Evolutionary conservation across 2,797 vertebrate species (phyloP), one percentile per base, ranked within the genome.

Genomic region (Acipenser transmontanus): DNA sequence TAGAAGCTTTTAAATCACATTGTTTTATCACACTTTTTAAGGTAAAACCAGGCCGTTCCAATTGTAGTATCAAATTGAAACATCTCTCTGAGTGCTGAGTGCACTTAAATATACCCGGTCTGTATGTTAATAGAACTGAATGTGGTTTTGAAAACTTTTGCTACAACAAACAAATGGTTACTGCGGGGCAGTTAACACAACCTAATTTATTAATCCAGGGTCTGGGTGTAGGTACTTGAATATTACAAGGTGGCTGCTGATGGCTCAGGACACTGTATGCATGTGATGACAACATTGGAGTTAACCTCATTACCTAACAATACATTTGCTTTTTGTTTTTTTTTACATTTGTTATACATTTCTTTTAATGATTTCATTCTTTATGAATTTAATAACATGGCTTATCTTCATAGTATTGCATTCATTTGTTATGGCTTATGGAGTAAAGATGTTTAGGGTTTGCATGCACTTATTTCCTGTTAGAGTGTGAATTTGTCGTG

Each of bases 211-310:
- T 89, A 75, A 81, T 74, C 67, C 85, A 84, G 79, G 74, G 82
- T 77, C 83, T 71, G 81, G 72, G 83, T 81, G 77, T 86, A 87
- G 86, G 85, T 87, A 89, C 85, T 86, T 86, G 84, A 88, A 85
- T 84, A 84, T 48, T 87, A 91, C 89, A 90, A 89, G 87, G 88
- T 88, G 89, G 88, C 86, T 83, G 75, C 81, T 80, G 71, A 69
- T 70, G 77, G 52, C 77, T 73, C 78, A 75, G 81, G 85, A 89
- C 84, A 80, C 87, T 88, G 47, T 49, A 82, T 88, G 82, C 80
- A 77, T 73, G 82, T 76, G 79, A 75, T 66, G 52, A 48, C 62
- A 67, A 62, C 52, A 80, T 73, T 63, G 73, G 76, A 78, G 67
- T 73, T 74, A 61, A 72, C 66, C 72, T 75, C 77, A 70, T 49